Percentiles rank a stretch among this genome's conserved stretches.
phyloP scores from a whole-genome alignment of 2,113 vertebrate genomes.

The Callaeas wilsoni region DNA sequence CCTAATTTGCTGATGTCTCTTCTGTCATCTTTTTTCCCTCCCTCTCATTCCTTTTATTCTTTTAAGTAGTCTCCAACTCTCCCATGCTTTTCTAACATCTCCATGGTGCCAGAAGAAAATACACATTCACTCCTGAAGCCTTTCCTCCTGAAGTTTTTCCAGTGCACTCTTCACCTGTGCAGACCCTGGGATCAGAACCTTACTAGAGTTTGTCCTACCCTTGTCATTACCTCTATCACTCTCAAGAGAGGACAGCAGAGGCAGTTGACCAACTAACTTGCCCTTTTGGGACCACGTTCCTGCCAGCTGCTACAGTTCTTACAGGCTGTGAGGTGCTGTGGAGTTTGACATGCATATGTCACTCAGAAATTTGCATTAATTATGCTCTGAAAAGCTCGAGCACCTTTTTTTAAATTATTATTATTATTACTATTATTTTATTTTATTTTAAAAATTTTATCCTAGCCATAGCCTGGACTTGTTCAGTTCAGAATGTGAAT shows the following conservation, averaged over 20 bases:
- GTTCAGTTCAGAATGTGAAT: neutral
- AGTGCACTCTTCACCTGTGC: neutral
- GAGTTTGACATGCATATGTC: neutral
- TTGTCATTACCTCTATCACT: neutral
- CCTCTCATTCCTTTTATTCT: neutral
- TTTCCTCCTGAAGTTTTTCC: too few species aligned
- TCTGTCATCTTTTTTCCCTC: neutral
- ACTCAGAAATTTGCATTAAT: neutral
- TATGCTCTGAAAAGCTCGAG: neutral
- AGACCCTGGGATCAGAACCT: neutral
- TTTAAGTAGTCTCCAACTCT: neutral
- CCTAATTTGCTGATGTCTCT: neutral
- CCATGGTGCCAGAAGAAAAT: neutral
- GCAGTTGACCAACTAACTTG: neutral
- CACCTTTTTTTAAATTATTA: too few species aligned
- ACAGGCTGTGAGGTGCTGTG: neutral
- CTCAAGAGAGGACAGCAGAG: neutral
- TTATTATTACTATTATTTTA: neutral
- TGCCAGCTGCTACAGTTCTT: neutral
- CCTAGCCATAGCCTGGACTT: neutral
- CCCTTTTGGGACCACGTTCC: rapidly evolving
- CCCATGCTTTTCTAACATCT: neutral
- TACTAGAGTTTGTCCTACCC: neutral
- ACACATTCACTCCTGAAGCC: neutral
- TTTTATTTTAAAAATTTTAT: neutral